A percentile compares a stretch with the other conserved stretches of the same genome.
These are phyloP conservation scores for Caenorhabditis angaria DNA, from an alignment of 2,888 invertebrate species.

Conservation along the genomic window DNA sequence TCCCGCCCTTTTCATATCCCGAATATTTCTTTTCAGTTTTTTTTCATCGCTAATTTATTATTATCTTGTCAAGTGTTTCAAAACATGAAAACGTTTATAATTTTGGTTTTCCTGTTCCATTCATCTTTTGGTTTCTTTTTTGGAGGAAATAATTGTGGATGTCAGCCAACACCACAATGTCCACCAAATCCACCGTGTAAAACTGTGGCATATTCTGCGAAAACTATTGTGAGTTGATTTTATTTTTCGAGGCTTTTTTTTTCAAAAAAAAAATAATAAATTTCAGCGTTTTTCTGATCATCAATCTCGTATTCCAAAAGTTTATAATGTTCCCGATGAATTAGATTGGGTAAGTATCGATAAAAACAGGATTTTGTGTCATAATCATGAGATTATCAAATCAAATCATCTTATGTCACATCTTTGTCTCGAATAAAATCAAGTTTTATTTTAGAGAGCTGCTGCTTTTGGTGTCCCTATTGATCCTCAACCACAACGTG, in stretches of 20 bases:
- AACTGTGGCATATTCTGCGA: background rate
- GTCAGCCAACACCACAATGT: background rate
- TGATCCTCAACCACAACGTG: conserved; percentile 22
- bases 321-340: conserved; percentile 42
- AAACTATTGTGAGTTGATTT: background rate
- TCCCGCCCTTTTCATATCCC: background rate
- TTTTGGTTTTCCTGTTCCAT: conserved; percentile 16
- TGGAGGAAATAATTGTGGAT: background rate
- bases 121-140: conserved; percentile 4
- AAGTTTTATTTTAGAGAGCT: conserved; percentile 41
- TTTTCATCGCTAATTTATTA: background rate
- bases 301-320: conserved; percentile 12
- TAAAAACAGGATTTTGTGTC: background rate
- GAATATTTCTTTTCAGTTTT: background rate
- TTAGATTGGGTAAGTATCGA: conserved; percentile 39
- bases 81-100: background rate
- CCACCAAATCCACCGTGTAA: background rate
- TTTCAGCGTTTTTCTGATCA: background rate
- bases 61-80: background rate
- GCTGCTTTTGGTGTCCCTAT: conserved; percentile 53
- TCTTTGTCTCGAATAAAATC: background rate
- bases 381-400: background rate
- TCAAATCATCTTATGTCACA: background rate
- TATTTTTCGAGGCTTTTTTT: too few species aligned
- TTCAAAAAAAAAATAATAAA: too few species aligned